A percentile compares a stretch with the other conserved stretches of the same genome.
Evolutionary conservation across 2,113 vertebrate genomes (phyloP).

Genomic region (Gallinago media): DNA sequence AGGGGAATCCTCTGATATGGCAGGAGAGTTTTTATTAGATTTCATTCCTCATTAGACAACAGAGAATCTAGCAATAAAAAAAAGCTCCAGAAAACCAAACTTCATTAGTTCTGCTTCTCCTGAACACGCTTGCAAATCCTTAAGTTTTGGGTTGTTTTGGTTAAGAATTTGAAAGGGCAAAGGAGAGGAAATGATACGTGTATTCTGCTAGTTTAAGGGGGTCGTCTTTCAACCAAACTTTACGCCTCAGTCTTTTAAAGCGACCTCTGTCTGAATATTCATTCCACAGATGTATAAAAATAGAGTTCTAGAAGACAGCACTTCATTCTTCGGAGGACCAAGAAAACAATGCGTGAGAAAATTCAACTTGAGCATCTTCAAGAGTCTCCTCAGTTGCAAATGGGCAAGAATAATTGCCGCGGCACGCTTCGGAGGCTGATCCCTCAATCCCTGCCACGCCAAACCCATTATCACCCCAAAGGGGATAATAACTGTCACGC

Average conservation of each 20-base stretch:
- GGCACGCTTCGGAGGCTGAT: conserved; percentile 51
- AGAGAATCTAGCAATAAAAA: not conserved
- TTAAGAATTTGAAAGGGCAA: not conserved
- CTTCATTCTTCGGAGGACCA: not conserved
- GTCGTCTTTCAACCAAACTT: not conserved
- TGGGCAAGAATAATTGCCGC: conserved; percentile 40
- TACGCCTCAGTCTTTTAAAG: not conserved
- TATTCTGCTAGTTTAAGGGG: not conserved
- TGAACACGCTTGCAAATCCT: not conserved
- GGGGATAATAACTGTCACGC: conserved; percentile 72
- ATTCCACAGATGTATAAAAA: not conserved
- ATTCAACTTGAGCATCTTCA: conserved; percentile 10
- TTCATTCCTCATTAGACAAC: not conserved
- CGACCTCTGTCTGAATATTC: not conserved
- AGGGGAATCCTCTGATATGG: not conserved
- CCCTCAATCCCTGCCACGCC: conserved; percentile 62
- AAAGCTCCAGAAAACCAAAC: not conserved
- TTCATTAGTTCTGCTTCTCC: not conserved
- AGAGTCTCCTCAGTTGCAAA: conserved; percentile 10
- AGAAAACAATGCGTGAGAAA: not conserved
- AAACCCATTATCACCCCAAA: conserved; percentile 64
- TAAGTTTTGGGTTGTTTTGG: not conserved
- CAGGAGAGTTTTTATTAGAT: not conserved
- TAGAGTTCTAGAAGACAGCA: not conserved
- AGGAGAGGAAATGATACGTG: not conserved